Conservation (phyloP, 1,140 invertebrate genomes). For the Heliconius hermathena region DNA sequence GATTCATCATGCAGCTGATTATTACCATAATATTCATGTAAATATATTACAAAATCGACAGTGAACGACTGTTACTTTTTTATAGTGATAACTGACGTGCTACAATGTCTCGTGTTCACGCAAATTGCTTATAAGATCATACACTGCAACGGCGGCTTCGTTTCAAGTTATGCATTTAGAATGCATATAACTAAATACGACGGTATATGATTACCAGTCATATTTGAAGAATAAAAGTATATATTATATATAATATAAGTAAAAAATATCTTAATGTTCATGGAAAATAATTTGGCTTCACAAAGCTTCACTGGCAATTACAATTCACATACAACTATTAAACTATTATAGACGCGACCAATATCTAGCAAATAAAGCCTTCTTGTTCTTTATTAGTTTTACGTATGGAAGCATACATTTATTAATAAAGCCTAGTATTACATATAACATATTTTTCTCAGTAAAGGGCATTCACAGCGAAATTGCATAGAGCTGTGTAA, state of each 20-base stretch:
- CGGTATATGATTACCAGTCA: no score
- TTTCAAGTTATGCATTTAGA: no score
- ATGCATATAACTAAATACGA: no score
- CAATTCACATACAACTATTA: background rate
- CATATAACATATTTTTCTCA: background rate
- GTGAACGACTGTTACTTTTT: background rate
- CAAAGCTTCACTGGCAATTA: no score
- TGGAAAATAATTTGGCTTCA: background rate
- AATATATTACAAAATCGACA: background rate
- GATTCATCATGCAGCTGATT: no score
- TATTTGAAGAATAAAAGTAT: no score
- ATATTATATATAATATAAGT: no score
- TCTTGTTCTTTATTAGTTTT: background rate
- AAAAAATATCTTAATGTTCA: no score
- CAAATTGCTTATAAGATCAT: background rate
- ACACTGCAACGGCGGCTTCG: background rate
- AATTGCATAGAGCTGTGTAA: conserved; percentile 27
- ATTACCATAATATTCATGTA: background rate
- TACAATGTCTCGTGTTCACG: background rate
- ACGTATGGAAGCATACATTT: background rate
- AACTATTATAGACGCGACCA: background rate
- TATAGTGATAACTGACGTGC: background rate
- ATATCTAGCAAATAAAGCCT: background rate
- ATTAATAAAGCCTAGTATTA: background rate
- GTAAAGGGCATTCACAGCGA: conserved; percentile 21